Conservation (phyloP, 2,888 invertebrate genomes). For the Drosophila melanosoma region DNA sequence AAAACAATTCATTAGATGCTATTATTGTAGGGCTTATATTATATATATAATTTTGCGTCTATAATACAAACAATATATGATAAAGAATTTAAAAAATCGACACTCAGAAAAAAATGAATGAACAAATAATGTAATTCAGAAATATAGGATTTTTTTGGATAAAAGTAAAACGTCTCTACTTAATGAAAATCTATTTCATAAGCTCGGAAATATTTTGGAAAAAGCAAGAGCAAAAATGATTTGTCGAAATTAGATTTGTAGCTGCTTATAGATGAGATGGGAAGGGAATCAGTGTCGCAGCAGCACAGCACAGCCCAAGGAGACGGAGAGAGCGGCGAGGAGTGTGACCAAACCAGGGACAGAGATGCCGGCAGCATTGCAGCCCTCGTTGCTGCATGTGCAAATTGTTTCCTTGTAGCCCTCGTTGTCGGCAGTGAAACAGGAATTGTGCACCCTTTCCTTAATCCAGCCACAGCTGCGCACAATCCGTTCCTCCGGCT, state of each 20-base stretch:
- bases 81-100: not conserved
- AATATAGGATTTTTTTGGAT: not conserved
- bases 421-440: conserved; percentile 88
- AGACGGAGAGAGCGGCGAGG: conserved; percentile 34
- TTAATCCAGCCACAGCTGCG: conserved; percentile 88
- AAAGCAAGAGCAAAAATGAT: not conserved
- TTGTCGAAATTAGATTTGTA: not conserved
- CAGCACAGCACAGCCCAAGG: conserved; percentile 34
- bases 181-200: not conserved
- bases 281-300: conserved; percentile 50
- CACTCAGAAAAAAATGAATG: no score
- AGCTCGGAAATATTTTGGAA: not conserved
- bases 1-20: not conserved
- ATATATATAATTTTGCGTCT: not conserved
- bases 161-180: not conserved
- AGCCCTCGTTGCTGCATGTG: conserved; percentile 88
- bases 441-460: conserved; percentile 82
- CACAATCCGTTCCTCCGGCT: conserved; percentile 85
- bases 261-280: not conserved
- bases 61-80: not conserved
- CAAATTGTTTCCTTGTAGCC: conserved; percentile 88
- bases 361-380: conserved; percentile 85
- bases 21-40: conserved; percentile 17
- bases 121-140: not conserved
- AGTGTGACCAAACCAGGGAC: conserved; percentile 32